phyloP scores from a whole-genome alignment of 1,140 invertebrate species.

The Dreissena polymorpha region DNA sequence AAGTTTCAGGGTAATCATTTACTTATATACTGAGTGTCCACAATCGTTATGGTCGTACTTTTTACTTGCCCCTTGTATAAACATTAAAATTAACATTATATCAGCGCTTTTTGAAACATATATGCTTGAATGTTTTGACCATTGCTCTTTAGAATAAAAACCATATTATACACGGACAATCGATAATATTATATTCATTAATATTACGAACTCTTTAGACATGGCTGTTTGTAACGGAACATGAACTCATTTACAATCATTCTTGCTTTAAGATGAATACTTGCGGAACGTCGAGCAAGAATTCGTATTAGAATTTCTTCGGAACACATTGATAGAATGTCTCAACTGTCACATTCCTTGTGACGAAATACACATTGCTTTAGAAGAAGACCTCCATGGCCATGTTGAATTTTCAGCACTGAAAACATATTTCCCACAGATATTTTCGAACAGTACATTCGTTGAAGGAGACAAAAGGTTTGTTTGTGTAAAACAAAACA shows the following conservation, averaged over 20 bases:
- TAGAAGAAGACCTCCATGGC: slow-evolving; percentile 2
- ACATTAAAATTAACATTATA: not conserved
- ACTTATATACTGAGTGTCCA: not conserved
- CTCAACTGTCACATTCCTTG: not conserved
- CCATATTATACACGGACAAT: not conserved
- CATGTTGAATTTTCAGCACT: not conserved
- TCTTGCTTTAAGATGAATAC: not conserved
- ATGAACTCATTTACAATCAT: not conserved
- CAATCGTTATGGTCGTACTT: not conserved
- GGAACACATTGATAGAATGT: not conserved
- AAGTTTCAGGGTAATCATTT: not conserved
- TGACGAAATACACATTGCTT: slow-evolving; percentile 9
- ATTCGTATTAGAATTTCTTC: not conserved
- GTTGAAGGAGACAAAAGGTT: not conserved
- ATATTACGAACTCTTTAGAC: no score
- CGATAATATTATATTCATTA: not conserved
- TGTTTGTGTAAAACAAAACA: not conserved
- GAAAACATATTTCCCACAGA: not conserved
- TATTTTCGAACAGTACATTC: not conserved
- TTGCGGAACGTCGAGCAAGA: not conserved
- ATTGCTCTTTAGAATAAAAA: not conserved
- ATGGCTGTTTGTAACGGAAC: no score
- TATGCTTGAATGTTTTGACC: not conserved
- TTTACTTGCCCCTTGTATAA: no score
- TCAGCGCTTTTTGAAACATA: no score